Evolutionary conservation across 2,113 vertebrate genomes (phyloP), one percentile per base, ranked within the genome.

Genomic region (Diadophis punctatus): DNA sequence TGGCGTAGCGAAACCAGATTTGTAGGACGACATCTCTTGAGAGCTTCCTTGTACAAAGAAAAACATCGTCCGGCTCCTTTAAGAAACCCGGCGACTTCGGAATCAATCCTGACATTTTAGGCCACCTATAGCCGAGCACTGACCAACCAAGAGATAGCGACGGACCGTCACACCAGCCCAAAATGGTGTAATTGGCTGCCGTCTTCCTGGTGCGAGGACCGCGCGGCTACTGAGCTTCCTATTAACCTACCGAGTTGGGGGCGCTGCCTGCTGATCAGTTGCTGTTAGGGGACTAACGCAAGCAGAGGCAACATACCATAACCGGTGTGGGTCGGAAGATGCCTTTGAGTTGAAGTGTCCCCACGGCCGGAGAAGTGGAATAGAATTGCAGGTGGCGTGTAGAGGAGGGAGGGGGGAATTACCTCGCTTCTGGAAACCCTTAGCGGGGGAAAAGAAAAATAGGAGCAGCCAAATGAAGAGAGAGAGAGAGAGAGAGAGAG

Each of bases 151-250:
- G 5, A 34, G 11, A 39, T 1, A 23, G 68, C 63, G 12, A 55
- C 2, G 48, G 0, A 68, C 30, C 91, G 95, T 98, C 97, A 97
- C 97, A 95, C 97, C 97, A 97, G 97, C 8, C 2, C 3, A 0
- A 14, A 51, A 27, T 34, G 22, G 14, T 0, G 0, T 93, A 1
- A 97, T 97, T 98, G 97, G 97, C 3, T 53, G 3, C 25, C 8
- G 46, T 46, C 60, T 52, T 63, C 4, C 98, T 98, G 97, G 98
- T 96, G 60, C 97, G 97, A 98, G 96, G 0, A 0, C 3, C 0
- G 0, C 0, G 56, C 10, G 8, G 0, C 97, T 96, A 97, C 95
- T 97, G 0, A 30, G 6, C 30, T 2, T 0, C 68, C 3, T 0
- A 60, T 92, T 94, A 90, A 89, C 34, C 89, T 91, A 94, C 80